These are phyloP conservation scores for Ciconia maguari DNA, from an alignment of 2,113 vertebrate genomes.

Conservation along the genomic window DNA sequence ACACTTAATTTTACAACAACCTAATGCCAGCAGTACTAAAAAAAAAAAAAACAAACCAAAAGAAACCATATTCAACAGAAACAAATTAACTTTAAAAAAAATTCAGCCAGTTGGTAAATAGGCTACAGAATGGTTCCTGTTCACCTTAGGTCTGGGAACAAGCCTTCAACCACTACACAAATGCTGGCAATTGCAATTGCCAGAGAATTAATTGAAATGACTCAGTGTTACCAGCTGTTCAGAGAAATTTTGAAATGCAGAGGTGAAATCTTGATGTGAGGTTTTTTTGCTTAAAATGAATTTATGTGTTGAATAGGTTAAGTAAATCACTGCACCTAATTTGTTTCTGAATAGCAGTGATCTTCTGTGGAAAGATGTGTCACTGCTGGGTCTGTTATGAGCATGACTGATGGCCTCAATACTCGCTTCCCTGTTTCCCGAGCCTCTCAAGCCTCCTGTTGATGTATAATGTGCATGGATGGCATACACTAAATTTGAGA, in stretches of 20 bases:
- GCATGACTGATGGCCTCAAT: not conserved
- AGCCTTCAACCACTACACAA: not conserved
- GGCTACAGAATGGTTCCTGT: not conserved
- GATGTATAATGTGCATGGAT: not conserved
- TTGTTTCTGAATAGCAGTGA: not conserved
- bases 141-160: not conserved
- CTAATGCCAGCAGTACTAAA: not conserved
- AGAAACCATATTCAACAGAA: not conserved
- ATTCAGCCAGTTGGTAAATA: not conserved
- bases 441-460: not conserved
- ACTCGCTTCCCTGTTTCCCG: not conserved
- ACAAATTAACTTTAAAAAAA: not conserved
- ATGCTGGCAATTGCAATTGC: not conserved
- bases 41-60: rapidly evolving
- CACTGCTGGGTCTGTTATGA: not conserved
- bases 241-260: not conserved
- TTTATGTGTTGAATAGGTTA: not conserved
- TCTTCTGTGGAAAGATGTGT: not conserved
- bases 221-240: not conserved
- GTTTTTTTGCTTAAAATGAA: not conserved
- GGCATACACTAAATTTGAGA: not conserved
- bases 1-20: not conserved
- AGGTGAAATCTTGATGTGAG: not conserved
- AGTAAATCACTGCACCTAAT: not conserved
- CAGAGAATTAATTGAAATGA: not conserved